phyloP scores from a whole-genome alignment of 2,888 invertebrate genomes.

The Nemotelus pantherinus region DNA sequence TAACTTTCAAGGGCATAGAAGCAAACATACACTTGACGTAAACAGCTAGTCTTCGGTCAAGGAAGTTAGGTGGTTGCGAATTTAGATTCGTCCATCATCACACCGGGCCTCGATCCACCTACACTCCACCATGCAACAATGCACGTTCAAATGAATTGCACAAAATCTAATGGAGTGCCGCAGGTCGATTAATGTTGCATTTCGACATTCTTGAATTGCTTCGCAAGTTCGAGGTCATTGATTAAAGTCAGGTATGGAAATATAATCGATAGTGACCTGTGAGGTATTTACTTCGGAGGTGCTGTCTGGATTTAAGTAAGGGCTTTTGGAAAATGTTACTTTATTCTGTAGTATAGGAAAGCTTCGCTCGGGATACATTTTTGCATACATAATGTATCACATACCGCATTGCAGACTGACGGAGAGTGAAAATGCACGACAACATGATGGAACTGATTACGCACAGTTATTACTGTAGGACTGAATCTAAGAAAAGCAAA shows the following conservation, averaged over 20 bases:
- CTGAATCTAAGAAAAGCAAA: no score
- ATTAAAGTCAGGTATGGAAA: neutral
- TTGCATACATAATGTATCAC: no score
- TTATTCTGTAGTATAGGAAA: no score
- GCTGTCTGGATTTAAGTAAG: no score
- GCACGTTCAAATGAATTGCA: neutral
- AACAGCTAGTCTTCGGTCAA: neutral
- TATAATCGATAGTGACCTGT: neutral
- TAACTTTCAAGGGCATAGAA: neutral
- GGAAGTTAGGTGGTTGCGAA: neutral
- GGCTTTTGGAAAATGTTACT: no score
- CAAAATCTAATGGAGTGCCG: neutral
- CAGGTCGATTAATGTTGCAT: neutral
- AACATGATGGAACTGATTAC: no score
- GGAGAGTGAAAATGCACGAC: no score
- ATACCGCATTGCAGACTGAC: no score
- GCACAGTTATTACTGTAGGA: no score
- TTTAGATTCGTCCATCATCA: neutral
- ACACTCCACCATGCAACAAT: neutral
- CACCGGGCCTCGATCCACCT: neutral
- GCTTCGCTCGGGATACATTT: no score
- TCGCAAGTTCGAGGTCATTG: conserved; percentile 29
- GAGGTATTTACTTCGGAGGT: no score
- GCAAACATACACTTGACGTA: neutral
- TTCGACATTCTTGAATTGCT: no score